phyloP scores from a whole-genome alignment of 2,113 vertebrate genomes.

The Stercorarius parasiticus region DNA sequence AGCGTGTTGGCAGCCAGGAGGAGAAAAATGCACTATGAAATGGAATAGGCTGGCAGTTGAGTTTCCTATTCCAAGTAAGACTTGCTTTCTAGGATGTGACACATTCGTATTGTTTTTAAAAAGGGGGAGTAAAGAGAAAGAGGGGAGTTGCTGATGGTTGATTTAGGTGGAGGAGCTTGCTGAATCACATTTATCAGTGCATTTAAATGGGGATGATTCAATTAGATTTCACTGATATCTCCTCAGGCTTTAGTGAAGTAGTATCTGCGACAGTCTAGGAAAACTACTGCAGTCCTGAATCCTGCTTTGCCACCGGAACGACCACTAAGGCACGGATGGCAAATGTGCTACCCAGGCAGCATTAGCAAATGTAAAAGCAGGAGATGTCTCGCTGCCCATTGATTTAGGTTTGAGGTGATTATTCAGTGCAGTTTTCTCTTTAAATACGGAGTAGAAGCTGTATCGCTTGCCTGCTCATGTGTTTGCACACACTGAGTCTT shows the following conservation, averaged over 20 bases:
- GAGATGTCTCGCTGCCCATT: background rate
- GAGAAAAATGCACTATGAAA: background rate
- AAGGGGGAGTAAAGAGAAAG: background rate
- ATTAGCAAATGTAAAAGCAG: background rate
- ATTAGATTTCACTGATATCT: background rate
- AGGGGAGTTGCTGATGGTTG: background rate
- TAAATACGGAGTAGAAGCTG: background rate
- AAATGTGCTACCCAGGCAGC: background rate
- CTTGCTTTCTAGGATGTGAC: background rate
- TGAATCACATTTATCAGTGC: background rate
- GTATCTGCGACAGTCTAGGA: background rate
- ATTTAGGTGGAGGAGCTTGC: background rate
- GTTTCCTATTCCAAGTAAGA: constrained; percentile 31
- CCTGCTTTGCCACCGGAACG: rapidly evolving
- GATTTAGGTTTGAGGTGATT: background rate
- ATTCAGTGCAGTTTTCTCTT: background rate
- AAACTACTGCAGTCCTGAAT: background rate
- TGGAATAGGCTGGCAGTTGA: background rate
- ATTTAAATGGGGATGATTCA: background rate
- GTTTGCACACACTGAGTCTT: background rate
- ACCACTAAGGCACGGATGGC: rapidly evolving
- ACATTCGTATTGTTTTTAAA: background rate
- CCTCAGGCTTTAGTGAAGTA: background rate
- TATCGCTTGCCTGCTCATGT: background rate
- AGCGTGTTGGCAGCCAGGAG: background rate